A percentile compares a stretch with the other conserved stretches of the same genome.
Evolutionary conservation across 1,140 invertebrate species (phyloP).

Genomic region (Lordiphosa stackelbergi): DNA sequence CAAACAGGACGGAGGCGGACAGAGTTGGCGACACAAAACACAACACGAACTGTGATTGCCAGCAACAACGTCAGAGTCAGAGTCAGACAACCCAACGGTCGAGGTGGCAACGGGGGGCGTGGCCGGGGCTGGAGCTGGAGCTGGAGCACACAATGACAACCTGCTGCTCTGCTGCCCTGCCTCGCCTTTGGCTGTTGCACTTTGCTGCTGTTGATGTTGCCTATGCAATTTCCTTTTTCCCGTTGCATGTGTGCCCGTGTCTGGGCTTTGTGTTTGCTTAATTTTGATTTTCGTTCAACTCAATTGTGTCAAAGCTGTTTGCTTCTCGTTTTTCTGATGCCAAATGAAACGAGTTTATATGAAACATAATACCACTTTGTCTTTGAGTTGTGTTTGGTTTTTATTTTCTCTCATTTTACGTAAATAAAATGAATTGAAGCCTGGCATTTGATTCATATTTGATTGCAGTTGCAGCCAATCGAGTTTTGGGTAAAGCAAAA

Average conservation of each 20-base stretch:
- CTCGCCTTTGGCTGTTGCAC: too few species aligned
- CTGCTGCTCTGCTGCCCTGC: background rate
- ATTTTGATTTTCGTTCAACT: slow-evolving; percentile 38
- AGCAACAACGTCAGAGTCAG: slow-evolving; percentile 10
- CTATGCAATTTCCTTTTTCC: slow-evolving; percentile 11
- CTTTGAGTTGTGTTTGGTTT: background rate
- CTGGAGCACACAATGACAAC: slow-evolving; percentile 6
- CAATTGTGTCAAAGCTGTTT: slow-evolving; percentile 14
- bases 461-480: too few species aligned
- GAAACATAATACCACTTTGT: too few species aligned
- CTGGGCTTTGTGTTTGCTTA: slow-evolving; percentile 24
- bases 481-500: too few species aligned
- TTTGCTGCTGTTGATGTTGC: background rate
- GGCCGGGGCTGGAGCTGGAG: slow-evolving; percentile 1
- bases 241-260: slow-evolving; percentile 3
- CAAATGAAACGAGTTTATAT: too few species aligned
- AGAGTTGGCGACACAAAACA: slow-evolving; percentile 10
- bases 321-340: background rate
- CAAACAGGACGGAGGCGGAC: slow-evolving; percentile 31
- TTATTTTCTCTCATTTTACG: too few species aligned
- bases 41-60: slow-evolving; percentile 51
- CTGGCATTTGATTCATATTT: too few species aligned
- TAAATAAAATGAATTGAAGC: background rate
- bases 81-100: slow-evolving; percentile 1
- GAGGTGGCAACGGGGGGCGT: slow-evolving; percentile 4